Percentiles rank a stretch among this genome's conserved stretches.
Evolutionary conservation across 2,888 invertebrate genomes (phyloP).

Genomic region (Eupeodes luniger): DNA sequence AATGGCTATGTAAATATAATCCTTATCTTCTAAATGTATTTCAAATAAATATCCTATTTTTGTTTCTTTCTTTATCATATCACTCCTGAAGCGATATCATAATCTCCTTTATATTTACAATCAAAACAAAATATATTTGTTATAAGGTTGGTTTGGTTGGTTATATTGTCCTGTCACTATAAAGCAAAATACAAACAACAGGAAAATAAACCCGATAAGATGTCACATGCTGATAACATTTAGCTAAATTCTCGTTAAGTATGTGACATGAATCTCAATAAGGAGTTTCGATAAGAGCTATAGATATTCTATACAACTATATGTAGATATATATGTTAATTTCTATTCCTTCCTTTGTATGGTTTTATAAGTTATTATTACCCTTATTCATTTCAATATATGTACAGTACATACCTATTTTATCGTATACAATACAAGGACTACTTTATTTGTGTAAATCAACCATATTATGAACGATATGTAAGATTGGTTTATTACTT

Average conservation of each 20-base stretch:
- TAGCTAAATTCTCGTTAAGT: background rate
- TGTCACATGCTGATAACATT: conserved; percentile 69
- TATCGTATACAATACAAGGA: conserved; percentile 49
- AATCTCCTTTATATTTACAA: conserved; percentile 30
- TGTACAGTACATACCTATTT: background rate
- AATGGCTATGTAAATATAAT: conserved; percentile 26
- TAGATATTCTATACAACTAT: background rate
- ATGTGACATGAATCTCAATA: conserved; percentile 57
- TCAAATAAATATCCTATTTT: background rate
- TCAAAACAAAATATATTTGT: background rate
- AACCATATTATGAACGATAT: conserved; percentile 23
- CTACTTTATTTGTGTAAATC: conserved; percentile 64
- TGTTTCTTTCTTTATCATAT: conserved; percentile 9
- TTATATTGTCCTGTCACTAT: conserved; percentile 26
- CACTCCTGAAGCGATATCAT: conserved; percentile 20
- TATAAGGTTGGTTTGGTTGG: background rate
- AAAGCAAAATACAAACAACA: conserved; percentile 20
- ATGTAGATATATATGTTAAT: background rate
- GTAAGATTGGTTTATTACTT: conserved; percentile 62
- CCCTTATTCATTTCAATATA: background rate
- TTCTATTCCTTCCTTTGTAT: background rate
- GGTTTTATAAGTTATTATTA: background rate
- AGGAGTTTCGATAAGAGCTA: conserved; percentile 39
- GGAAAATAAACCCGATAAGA: conserved; percentile 58
- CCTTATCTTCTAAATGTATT: background rate